Percentiles rank a stretch among this genome's conserved stretches.
Conservation (phyloP, 2,888 invertebrate genomes). For the Agrilus cyanescens region DNA sequence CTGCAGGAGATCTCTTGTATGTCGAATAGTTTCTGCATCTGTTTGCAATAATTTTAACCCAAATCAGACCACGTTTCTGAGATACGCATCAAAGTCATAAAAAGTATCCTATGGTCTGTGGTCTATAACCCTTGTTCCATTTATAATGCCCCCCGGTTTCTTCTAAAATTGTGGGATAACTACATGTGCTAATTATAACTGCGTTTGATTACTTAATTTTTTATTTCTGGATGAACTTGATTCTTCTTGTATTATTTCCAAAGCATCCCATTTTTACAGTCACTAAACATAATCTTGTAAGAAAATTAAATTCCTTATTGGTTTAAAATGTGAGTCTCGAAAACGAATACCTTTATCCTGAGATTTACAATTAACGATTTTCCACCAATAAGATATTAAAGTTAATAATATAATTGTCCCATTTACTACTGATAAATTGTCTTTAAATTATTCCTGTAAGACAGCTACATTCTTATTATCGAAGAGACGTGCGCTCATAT, state of each 20-base stretch:
- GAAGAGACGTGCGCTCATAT: not conserved
- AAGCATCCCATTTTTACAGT: slow-evolving; percentile 1
- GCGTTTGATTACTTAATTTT: slow-evolving; percentile 2
- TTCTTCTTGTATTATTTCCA: slow-evolving; percentile 1
- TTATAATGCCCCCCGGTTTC: too few species aligned
- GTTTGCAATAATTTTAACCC: too few species aligned
- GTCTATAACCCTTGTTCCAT: too few species aligned
- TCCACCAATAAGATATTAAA: too few species aligned
- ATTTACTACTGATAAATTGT: not conserved
- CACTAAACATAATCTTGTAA: slow-evolving; percentile 3
- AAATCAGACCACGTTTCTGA: too few species aligned
- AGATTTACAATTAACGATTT: not conserved
- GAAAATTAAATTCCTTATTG: slow-evolving; percentile 4
- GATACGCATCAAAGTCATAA: too few species aligned
- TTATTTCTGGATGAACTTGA: not conserved
- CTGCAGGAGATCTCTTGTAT: too few species aligned
- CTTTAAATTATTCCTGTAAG: too few species aligned
- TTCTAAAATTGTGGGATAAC: too few species aligned
- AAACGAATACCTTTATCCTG: not conserved
- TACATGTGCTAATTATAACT: slow-evolving; percentile 1
- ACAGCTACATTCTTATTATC: slow-evolving; percentile 2
- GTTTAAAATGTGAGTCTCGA: not conserved
- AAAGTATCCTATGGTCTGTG: too few species aligned
- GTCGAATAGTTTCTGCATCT: too few species aligned
- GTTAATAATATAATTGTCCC: not conserved